These are phyloP conservation scores for Micrastur ruficollis DNA, from an alignment of 2,797 vertebrate species.

Conservation along the genomic window DNA sequence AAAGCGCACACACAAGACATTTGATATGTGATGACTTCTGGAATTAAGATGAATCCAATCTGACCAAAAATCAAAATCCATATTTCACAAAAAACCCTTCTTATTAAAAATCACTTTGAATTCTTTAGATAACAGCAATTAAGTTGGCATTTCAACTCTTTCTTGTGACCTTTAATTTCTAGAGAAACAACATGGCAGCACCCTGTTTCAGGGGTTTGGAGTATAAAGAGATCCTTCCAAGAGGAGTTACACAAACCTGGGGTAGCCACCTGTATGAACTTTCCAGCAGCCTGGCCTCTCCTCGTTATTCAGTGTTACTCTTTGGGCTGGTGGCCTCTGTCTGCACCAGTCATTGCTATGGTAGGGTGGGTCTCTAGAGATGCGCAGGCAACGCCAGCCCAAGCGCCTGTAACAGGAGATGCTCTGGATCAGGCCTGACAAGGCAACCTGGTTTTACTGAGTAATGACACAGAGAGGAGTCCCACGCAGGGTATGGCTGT, in stretches of 20 bases:
- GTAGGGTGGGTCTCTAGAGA: not conserved
- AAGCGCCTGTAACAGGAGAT: not conserved
- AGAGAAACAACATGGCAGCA: not conserved
- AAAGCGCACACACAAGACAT: not conserved
- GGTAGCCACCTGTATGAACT: no score
- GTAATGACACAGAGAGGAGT: not conserved
- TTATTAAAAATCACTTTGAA: not conserved
- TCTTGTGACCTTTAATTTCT: not conserved
- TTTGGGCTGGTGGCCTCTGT: not conserved
- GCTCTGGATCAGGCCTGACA: not conserved
- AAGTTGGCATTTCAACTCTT: not conserved
- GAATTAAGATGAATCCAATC: not conserved
- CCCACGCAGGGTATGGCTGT: not conserved
- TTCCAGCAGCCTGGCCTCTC: no score
- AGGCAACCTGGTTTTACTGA: not conserved
- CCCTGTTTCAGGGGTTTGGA: not conserved
- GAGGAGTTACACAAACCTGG: not conserved
- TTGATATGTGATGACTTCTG: not conserved
- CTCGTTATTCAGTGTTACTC: not conserved
- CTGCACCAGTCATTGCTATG: fast-evolving
- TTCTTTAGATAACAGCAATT: not conserved
- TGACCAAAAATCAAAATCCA: not conserved
- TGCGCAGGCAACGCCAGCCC: no score
- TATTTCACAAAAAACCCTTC: no score
- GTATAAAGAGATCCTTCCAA: not conserved